Conservation (phyloP, 2,888 invertebrate species). For the Neoitamus cyanurus region DNA sequence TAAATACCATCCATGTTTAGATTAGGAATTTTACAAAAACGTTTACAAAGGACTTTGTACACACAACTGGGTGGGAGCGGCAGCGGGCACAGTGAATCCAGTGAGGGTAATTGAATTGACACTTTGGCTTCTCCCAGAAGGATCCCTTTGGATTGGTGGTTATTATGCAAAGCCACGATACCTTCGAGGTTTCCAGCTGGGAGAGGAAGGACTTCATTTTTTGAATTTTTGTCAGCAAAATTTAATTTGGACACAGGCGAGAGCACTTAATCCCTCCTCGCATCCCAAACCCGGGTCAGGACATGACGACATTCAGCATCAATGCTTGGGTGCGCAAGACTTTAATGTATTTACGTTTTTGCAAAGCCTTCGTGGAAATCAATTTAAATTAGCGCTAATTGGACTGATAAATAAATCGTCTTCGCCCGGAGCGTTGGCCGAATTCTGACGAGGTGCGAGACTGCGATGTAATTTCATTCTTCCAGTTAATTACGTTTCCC, state of each 20-base stretch:
- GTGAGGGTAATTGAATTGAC: slow-evolving; percentile 29
- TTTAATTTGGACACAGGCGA: not conserved
- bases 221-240: not conserved
- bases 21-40: not conserved
- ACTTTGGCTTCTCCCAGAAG: not conserved
- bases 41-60: not conserved
- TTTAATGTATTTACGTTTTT: not conserved
- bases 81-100: not conserved
- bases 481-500: slow-evolving; percentile 23
- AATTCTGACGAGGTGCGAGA: slow-evolving; percentile 10
- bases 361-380: not conserved
- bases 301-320: not conserved
- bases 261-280: not conserved
- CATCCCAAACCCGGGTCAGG: not conserved
- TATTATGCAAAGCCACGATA: not conserved
- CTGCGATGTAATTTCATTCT: slow-evolving; percentile 21
- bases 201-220: not conserved
- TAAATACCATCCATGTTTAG: not conserved
- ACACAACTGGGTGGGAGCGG: not conserved
- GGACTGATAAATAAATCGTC: slow-evolving; percentile 17
- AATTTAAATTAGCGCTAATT: slow-evolving; percentile 27
- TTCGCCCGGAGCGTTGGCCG: not conserved
- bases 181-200: not conserved
- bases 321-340: not conserved
- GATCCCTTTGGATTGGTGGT: not conserved